Evolutionary conservation across 2,888 invertebrate genomes (phyloP), one percentile per base, ranked within the genome.

Genomic region (Didymodactylos carnosus): DNA sequence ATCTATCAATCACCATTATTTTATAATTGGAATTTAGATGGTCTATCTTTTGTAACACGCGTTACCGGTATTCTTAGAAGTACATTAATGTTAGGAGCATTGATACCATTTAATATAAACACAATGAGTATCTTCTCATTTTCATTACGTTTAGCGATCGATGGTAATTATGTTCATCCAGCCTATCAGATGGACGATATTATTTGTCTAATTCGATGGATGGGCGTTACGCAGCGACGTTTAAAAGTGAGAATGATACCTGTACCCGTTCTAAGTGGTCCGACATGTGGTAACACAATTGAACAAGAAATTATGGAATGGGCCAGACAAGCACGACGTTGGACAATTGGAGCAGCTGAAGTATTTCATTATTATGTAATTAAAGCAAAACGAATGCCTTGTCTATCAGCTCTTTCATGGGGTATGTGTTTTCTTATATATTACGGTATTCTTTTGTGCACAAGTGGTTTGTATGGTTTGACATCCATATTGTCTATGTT

Each of bases 121-220:
- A 70, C 43, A 27, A 70, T 70, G 70, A 70, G 40, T 40, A 43
- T 70, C 2, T 70, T 43, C n/a, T 27, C 40, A 16, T 27, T 29
- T 27, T 70, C 40, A 19, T 27, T 70, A 27, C 3, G 8, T 10
- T 43, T 70, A 10, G 40, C 41, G 16, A 43, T 35, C 27, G 10
- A 2, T 8, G 40, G 70, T 14, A 70, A 70, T 29, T 70, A 10
- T 29, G 35, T 62, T 8, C 35, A 46, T 43, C 46, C 71, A 16
- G 39, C 27, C 39, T 71, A 71, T 27, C 46, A 43, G 23, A 43
- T 71, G 71, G 46, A 71, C n/a, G 71, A 71, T 7, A 71, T 71
- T 0, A 71, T 71, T n/a, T 71, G 46, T 39, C 11, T 49, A 11
- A 71, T 71, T n/a, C 71, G 46, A 29, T 71, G 71, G 46, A 71